These are phyloP conservation scores for Idaea aversata DNA, from an alignment of 2,888 invertebrate species.

Conservation along the genomic window DNA sequence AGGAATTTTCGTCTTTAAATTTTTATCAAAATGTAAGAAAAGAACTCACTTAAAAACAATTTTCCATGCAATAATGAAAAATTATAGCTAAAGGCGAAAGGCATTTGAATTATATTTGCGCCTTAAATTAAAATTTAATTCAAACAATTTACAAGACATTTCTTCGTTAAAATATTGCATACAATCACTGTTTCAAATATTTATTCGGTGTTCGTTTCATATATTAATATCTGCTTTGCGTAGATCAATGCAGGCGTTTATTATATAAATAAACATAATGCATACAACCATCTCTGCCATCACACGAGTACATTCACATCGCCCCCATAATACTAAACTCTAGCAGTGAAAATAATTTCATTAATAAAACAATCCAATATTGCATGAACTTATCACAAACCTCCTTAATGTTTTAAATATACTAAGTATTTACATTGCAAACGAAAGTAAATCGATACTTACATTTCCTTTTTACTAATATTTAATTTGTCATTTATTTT, in stretches of 20 bases:
- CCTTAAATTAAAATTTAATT: no score
- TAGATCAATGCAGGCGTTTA: no score
- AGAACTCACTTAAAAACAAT: no score
- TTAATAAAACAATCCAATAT: slow-evolving; percentile 49
- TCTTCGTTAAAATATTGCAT: background rate
- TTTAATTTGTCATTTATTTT: slow-evolving; percentile 73
- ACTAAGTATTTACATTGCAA: slow-evolving; percentile 76
- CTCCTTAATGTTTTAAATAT: slow-evolving; percentile 50
- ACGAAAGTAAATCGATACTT: slow-evolving; percentile 62
- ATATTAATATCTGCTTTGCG: background rate
- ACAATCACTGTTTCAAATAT: background rate
- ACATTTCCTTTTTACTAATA: slow-evolving; percentile 62
- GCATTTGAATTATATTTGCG: no score
- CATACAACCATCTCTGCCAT: slow-evolving; percentile 13
- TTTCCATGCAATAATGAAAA: no score
- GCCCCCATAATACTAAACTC: slow-evolving; percentile 35
- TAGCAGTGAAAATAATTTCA: slow-evolving; percentile 55
- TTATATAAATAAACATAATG: slow-evolving; percentile 34
- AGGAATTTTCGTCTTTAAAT: no score
- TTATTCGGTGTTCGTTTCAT: slow-evolving; percentile 3
- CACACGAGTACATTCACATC: background rate
- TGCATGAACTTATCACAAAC: slow-evolving; percentile 73
- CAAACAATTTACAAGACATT: no score
- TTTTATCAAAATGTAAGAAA: no score
- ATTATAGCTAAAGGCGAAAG: no score